These are phyloP conservation scores for Trogon surrucura DNA, from an alignment of 2,113 vertebrate genomes.

Conservation along the genomic window DNA sequence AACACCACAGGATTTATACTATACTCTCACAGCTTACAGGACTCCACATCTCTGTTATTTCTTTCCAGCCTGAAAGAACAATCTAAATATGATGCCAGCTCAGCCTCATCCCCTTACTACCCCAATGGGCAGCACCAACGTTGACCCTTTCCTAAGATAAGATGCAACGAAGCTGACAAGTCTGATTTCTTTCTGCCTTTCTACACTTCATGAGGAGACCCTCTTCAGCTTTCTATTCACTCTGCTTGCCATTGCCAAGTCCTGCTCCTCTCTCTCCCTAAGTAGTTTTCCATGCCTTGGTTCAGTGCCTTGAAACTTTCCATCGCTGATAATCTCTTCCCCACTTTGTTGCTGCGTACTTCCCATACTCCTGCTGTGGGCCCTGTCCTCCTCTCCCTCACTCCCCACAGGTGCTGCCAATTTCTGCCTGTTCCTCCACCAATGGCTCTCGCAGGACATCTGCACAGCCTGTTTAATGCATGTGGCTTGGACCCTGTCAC, in stretches of 20 bases:
- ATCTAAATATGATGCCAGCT: neutral
- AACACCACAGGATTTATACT: rapidly evolving
- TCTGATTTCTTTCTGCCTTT: neutral
- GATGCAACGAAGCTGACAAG: rapidly evolving
- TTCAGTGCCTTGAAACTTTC: neutral
- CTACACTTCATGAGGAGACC: neutral
- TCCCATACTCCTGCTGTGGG: neutral
- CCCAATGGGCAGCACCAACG: neutral
- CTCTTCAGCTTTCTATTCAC: neutral
- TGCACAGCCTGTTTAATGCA: neutral
- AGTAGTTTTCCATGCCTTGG: neutral
- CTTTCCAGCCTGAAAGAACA: neutral
- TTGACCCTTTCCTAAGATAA: neutral
- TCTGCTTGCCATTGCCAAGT: neutral
- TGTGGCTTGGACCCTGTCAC: rapidly evolving
- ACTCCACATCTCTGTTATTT: neutral
- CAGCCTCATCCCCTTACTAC: neutral
- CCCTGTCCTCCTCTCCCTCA: neutral
- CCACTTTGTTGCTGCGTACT: neutral
- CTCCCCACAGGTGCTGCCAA: neutral
- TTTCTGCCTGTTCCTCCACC: neutral
- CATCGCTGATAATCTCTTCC: neutral
- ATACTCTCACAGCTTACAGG: neutral
- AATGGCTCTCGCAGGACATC: neutral
- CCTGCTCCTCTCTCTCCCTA: neutral